A percentile compares a stretch with the other conserved stretches of the same genome.
Conservation (phyloP, 2,888 invertebrate species). For the Orchestes rusci region DNA sequence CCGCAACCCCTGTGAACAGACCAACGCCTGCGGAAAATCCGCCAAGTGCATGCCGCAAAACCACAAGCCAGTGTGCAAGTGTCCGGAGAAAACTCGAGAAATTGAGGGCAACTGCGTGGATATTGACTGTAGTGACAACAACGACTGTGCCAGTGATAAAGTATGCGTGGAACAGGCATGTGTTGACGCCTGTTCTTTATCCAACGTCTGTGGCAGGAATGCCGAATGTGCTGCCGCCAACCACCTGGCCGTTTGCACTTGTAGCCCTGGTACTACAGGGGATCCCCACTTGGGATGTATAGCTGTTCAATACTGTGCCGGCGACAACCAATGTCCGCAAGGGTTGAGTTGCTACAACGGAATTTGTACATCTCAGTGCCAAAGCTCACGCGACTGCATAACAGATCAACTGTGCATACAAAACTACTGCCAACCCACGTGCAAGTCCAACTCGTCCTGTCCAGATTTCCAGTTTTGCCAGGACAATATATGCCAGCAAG, state of each 20-base stretch:
- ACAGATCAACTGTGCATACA: conserved; percentile 80
- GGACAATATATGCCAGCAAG: conserved; percentile 79
- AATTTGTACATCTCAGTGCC: conserved; percentile 70
- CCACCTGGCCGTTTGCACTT: conserved; percentile 77
- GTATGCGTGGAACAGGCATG: conserved; percentile 76
- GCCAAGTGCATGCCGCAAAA: conserved; percentile 65
- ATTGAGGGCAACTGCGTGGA: conserved; percentile 63
- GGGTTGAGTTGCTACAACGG: conserved; percentile 79
- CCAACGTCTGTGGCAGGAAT: conserved; percentile 76
- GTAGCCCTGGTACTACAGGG: conserved; percentile 76
- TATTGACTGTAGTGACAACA: conserved; percentile 71
- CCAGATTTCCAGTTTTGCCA: conserved; percentile 79
- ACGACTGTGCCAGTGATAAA: conserved; percentile 63
- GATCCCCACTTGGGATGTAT: conserved; percentile 82
- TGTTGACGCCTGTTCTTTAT: conserved; percentile 70
- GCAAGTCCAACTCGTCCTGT: conserved; percentile 71
- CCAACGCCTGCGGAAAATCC: conserved; percentile 63
- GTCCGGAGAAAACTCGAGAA: conserved; percentile 67
- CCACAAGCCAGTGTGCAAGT: conserved; percentile 68
- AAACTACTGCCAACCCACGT: conserved; percentile 78
- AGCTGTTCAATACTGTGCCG: conserved; percentile 72
- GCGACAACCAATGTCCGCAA: conserved; percentile 73
- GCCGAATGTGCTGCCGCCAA: conserved; percentile 69
- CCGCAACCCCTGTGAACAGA: conserved; percentile 65
- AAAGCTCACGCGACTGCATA: conserved; percentile 76